Evolutionary conservation across 2,797 vertebrate genomes (phyloP).

Genomic region (Sebastes umbrosus): DNA sequence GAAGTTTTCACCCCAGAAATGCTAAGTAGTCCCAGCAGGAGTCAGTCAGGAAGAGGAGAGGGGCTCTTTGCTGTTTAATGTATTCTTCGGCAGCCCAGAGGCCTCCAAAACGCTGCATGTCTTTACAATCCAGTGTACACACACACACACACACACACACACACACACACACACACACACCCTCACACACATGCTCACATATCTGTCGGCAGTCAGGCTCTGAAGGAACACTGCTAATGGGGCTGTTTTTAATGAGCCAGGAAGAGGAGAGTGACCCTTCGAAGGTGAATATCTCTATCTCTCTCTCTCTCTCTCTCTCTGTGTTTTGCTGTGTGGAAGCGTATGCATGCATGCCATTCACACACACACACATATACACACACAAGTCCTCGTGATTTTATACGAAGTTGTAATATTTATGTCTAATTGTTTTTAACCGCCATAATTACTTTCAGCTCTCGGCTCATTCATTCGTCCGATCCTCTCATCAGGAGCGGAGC

Average conservation of each 20-base stretch:
- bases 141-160: conserved; percentile 37
- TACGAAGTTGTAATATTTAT: conserved; percentile 63
- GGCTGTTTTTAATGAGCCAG: conserved; percentile 84
- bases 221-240: conserved; percentile 81
- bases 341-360: conserved; percentile 46
- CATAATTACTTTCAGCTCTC: conserved; percentile 66
- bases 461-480: conserved; percentile 56
- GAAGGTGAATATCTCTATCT: conserved; percentile 80
- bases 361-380: conserved; percentile 8
- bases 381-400: conserved; percentile 42
- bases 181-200: conserved; percentile 51
- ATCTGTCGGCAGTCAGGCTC: conserved; percentile 77
- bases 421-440: conserved; percentile 73
- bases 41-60: conserved; percentile 79
- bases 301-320: conserved; percentile 53
- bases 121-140: conserved; percentile 62
- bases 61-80: conserved; percentile 81
- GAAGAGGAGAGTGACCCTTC: conserved; percentile 79
- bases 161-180: not conserved
- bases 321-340: conserved; percentile 52
- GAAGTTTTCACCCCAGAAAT: conserved; percentile 85
- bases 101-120: conserved; percentile 76
- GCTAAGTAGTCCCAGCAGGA: conserved; percentile 90
- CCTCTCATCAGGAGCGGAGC: conserved; percentile 58
- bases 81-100: conserved; percentile 80